Evolutionary conservation across 2,888 invertebrate genomes (phyloP), one percentile per base, ranked within the genome.

Genomic region (Brassicogethes aeneus): DNA sequence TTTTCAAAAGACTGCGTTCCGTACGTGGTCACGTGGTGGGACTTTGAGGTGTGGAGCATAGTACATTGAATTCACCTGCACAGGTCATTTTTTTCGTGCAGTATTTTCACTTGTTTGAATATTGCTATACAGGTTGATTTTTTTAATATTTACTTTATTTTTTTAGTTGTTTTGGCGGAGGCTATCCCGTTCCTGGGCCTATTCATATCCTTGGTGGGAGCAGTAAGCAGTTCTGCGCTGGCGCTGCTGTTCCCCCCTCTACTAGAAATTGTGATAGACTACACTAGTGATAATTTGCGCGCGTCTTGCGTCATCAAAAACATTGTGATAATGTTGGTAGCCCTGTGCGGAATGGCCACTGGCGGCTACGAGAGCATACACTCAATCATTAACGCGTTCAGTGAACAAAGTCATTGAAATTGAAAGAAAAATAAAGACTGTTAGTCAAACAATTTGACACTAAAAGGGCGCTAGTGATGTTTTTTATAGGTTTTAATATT

Each of bases 181-280:
- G 73, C 84, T 1, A 86, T 95, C 42, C 94, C 94, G 0, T 78
- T 88, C 52, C 69, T 95, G 46, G 83, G 84, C 2, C 71, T 90
- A 1, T 89, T 94, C 68, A 94, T 95, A 52, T 92, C 93, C 0
- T 67, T 95, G 46, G 88, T 95, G 16, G 95, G 95, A 3, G 90
- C 94, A 0, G 76, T 94, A 0, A 89, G 91, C 61, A 88, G 90
- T 52, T 85, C 92, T 3, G 81, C 88, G 0, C 69, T 95, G 46
- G 92, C 92, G 0, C 73, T 95, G 29, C 74, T 94, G 31, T 86
- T 94, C 60, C 94, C 94, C 1, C 88, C 93, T 0, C 73, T 91
- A 41, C 81, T 94, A 46, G 87, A 94, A 56, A 70, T 92, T 49
- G 82, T 90, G 3, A 73, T 79, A 1, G 70, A 73, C 43, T 82